These are phyloP conservation scores for Diglossa cyanea DNA, from an alignment of 2,797 vertebrate species.

Conservation along the genomic window DNA sequence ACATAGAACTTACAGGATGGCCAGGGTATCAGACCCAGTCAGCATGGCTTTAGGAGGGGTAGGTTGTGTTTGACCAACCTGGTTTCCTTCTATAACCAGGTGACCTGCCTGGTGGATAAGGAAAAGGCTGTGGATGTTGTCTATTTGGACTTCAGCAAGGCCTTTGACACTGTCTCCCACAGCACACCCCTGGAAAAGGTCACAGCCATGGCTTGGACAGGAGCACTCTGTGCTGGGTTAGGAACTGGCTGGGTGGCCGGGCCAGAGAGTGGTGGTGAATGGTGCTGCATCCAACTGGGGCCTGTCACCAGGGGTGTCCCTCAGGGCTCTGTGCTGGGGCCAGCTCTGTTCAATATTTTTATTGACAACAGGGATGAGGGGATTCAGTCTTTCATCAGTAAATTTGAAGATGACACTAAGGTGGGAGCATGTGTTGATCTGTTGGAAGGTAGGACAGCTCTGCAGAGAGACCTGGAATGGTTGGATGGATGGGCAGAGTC, in stretches of 20 bases:
- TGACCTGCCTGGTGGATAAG: rapidly evolving
- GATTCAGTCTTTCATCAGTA: not conserved
- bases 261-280: rapidly evolving
- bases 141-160: not conserved
- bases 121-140: not conserved
- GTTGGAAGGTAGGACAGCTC: not conserved
- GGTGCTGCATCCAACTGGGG: not conserved
- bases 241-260: too few relatives aligned
- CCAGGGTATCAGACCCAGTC: not conserved
- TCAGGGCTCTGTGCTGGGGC: not conserved
- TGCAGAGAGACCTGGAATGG: not conserved
- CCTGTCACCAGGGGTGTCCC: not conserved
- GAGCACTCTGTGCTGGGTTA: too few relatives aligned
- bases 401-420: not conserved
- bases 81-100: rapidly evolving
- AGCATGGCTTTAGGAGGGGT: not conserved
- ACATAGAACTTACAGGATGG: not conserved
- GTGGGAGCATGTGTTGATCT: not conserved
- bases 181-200: too few relatives aligned
- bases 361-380: not conserved
- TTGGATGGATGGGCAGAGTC: not conserved
- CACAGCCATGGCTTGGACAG: too few relatives aligned
- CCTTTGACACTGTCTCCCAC: not conserved
- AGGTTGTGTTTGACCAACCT: not conserved
- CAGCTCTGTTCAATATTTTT: not conserved